phyloP scores from a whole-genome alignment of 2,797 vertebrate genomes.

The Melanogrammus aeglefinus region DNA sequence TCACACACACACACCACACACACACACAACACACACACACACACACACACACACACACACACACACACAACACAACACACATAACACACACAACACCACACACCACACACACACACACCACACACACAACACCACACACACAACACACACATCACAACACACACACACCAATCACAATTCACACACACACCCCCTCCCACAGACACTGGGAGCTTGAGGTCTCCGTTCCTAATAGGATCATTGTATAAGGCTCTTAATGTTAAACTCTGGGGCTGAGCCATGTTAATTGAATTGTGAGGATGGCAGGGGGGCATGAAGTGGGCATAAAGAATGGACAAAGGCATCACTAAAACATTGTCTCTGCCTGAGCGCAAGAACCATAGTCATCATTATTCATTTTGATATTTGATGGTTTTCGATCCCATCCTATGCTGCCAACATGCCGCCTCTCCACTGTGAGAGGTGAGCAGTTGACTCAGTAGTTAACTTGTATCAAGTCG shows the following conservation, averaged over 20 bases:
- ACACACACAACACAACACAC: neutral
- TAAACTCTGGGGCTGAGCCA: constrained; percentile 33
- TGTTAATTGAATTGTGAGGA: constrained; percentile 46
- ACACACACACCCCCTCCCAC: neutral
- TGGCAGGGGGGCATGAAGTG: constrained; percentile 7
- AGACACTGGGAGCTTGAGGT: constrained; percentile 12
- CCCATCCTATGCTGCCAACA: neutral
- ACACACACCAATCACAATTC: neutral
- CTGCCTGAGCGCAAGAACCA: constrained; percentile 19
- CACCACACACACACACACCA: neutral
- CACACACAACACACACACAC: neutral
- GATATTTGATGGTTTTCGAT: neutral
- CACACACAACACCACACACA: neutral
- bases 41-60: neutral
- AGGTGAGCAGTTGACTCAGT: no score
- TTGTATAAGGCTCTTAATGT: constrained; percentile 47
- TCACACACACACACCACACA: neutral
- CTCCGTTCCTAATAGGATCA: constrained; percentile 45
- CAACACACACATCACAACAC: neutral
- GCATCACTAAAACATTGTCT: constrained; percentile 32
- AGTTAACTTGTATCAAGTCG: no score
- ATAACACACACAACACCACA: no score
- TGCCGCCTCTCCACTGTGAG: no score
- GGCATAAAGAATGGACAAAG: constrained; percentile 35
- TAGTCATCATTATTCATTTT: no score